Base-by-base conservation (phyloP, 2,888 invertebrate species). In the Orchesella flavescens region DNA sequence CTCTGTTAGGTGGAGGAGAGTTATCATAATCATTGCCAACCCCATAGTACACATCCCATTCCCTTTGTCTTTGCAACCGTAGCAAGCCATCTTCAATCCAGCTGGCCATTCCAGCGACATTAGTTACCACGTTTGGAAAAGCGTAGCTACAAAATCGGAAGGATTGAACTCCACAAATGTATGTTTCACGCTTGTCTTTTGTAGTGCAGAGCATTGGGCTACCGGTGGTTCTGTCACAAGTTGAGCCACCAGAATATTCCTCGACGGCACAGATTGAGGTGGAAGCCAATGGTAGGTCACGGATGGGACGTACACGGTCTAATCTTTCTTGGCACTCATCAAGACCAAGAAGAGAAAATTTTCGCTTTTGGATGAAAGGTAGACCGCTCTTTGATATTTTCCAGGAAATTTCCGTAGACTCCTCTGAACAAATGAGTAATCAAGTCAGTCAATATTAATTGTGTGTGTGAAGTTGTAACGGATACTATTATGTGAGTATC, bases 51-150 rank as follows among this genome's bases (percentile, higher is more conserved):
- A 72, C 79, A 72, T 79, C 73, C 19, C 63, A 66, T 13, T 73
- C 65, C 24, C 46, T 72, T 23, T 72, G 63, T 43, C 63, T 65
- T 10, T 71, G 59, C 9, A 79, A 63, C 13, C 66, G 34, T n/a
- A 65, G 72, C 57, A 79, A 73, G 9, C 79, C 79, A 53, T 79
- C 79, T 3, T 79, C 79, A 73, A 79, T 72, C 79, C 79, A 79
- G 46, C 21, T 1, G 1, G 79, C 65, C 55, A 44, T 72, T 7
- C 61, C 63, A 19, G 55, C 72, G n/a, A 79, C 79, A n/a, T 73
- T 79, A 0, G 79, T 79, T n/a, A 79, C 55, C 21, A 79, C 79
- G n/a, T 72, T 79, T 3, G 79, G 79, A 17, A 79, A 79, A 0
- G 79, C 79, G 24, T 73, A 79, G 21, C 65, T 73, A 24, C 79